phyloP scores from a whole-genome alignment of 2,797 vertebrate species.

The Poeciliopsis presidionis region DNA sequence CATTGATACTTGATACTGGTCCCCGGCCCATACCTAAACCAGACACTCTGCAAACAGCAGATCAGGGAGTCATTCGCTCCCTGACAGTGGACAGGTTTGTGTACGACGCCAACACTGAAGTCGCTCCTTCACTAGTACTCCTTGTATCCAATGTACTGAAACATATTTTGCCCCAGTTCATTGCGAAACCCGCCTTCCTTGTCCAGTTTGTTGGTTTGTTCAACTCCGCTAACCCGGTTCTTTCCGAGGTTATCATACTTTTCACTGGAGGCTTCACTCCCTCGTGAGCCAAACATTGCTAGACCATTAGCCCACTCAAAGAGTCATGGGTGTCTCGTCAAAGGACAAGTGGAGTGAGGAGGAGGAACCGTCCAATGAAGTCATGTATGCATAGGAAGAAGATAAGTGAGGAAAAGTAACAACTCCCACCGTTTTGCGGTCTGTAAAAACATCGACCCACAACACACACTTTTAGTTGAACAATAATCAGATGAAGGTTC shows the following conservation, averaged over 20 bases:
- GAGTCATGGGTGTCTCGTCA: slow-evolving; percentile 62
- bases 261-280: slow-evolving; percentile 42
- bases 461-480: background rate
- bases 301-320: slow-evolving; percentile 66
- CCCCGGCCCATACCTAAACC: background rate
- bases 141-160: slow-evolving; percentile 9
- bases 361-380: slow-evolving; percentile 11
- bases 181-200: slow-evolving; percentile 41
- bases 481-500: background rate
- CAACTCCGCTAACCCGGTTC: slow-evolving; percentile 72
- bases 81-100: slow-evolving; percentile 48
- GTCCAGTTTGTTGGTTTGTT: slow-evolving; percentile 52
- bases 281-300: slow-evolving; percentile 59
- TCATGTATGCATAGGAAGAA: slow-evolving; percentile 38
- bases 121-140: slow-evolving; percentile 25
- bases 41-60: slow-evolving; percentile 31
- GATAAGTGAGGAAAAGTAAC: background rate
- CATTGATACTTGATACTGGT: background rate
- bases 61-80: slow-evolving; percentile 44
- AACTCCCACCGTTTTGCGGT: background rate
- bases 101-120: slow-evolving; percentile 32
- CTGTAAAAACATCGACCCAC: background rate
- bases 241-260: slow-evolving; percentile 55
- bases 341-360: slow-evolving; percentile 15
- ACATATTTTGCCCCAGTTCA: slow-evolving; percentile 15